Evolutionary conservation across 2,888 invertebrate genomes (phyloP), one percentile per base, ranked within the genome.

Genomic region (Galerucella pusilla): DNA sequence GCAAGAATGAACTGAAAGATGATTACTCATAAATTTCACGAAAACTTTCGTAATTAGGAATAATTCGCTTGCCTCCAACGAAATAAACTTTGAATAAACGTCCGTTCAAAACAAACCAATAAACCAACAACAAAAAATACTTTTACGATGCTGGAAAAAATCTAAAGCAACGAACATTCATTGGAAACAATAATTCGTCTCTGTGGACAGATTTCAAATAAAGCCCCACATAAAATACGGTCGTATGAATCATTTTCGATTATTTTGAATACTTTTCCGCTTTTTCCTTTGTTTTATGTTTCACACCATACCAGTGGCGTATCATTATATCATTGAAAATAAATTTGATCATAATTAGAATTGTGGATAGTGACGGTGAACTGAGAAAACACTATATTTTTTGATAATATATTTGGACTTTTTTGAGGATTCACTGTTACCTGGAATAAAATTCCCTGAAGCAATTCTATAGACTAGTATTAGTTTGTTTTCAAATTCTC

Each of bases 231-330:
- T 75, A 75, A 78, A 77, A 78, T 76, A 76, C 59, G 73, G 59
- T 57, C 71, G 66, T 73, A 78, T 76, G 76, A 78, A 78, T 78
- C 75, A 78, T 78, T 74, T 75, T 75, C 75, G 72, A 76, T 77
- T 75, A 77, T 77, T 78, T 73, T 74, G 66, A 74, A 78, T 74
- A 72, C 75, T 74, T 78, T 77, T 76, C 68, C 67, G 72, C 74
- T 74, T 52, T 73, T 73, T 73, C 70, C 73, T 78, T 77, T 75
- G 77, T 78, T 78, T 78, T 77, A 78, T 78, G 75, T 77, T 78
- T 61, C 75, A 75, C 74, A 75, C 75, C 74, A 73, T 70, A 75
- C 65, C 69, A 77, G 75, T 61, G 35, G 5, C 35, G 61, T 61
- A 35, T 61, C 11, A 10, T 57, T 9, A 20, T 0, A 20, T 20